Base-by-base conservation (phyloP, 2,797 vertebrate genomes). In the Peromyscus aztecus region DNA sequence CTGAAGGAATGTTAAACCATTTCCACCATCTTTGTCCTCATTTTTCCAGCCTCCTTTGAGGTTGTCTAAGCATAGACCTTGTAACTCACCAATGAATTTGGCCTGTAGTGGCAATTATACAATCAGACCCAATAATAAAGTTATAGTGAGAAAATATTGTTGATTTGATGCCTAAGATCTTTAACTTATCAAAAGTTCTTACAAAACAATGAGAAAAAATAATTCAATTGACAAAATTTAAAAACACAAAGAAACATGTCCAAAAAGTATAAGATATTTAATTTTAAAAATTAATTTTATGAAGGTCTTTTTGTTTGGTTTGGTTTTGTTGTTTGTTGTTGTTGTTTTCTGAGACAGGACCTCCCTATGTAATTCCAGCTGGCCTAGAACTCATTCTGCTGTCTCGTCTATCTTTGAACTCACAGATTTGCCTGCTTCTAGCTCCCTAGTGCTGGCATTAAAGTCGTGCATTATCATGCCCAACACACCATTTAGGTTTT, bases 101-200 rank as follows among this genome's bases (percentile, higher is more conserved):
- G 19, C 4, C 34, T 52, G 4, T 67, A 46, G 14, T 67, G 10
- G 52, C 92, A 61, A 80, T 90, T 57, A 49, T 31, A 75, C 13
- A 82, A n/a, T 34, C 9, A 55, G 57, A 21, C 31, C 16, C 77
- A 67, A 67, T 49, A 73, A 55, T 52, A 76, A 90, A 88, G 71
- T 37, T 78, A 49, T 27, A 34, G 1, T 65, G 52, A 92, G 78
- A 77, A 92, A 89, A 82, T 81, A 12, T 8, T 52, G 14, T 75
- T 89, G 55, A 85, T 90, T 77, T 13, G 81, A 95, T 90, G 6
- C 75, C 69, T 90, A 61, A 90, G 40, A 80, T 84, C 27, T 75
- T 83, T n/a, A 90, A 61, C 9, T 43, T 81, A 69, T 37, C 16
- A 94, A 92, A 55, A 80, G 13, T 46, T 82, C 19, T 93, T 91